Percentiles rank a stretch among this genome's conserved stretches.
Evolutionary conservation across 2,113 vertebrate genomes (phyloP).

Genomic region (Thunnus maccoyii): DNA sequence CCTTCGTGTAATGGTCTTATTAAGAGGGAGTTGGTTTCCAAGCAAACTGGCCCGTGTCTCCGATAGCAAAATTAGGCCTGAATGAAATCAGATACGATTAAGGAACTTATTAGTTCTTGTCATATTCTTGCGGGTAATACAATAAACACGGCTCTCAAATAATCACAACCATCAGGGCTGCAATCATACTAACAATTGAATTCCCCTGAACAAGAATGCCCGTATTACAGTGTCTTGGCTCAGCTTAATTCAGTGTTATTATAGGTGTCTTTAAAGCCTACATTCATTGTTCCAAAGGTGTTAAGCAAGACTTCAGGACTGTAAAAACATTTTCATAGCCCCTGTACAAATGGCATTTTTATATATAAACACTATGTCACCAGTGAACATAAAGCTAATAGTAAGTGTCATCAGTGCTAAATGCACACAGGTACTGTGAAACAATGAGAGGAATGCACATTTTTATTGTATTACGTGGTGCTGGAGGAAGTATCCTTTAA

Average conservation of each 20-base stretch:
- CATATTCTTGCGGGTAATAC: conserved; percentile 76
- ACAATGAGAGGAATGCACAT: background rate
- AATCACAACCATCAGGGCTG: conserved; percentile 78
- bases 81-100: conserved; percentile 79
- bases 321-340: conserved; percentile 60
- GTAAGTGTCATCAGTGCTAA: background rate
- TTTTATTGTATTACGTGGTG: background rate
- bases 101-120: conserved; percentile 81
- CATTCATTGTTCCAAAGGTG: conserved; percentile 51
- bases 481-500: background rate
- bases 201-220: conserved; percentile 37
- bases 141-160: conserved; percentile 75
- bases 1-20: conserved; percentile 84
- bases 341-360: conserved; percentile 15
- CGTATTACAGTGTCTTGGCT: conserved; percentile 31
- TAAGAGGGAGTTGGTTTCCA: conserved; percentile 78
- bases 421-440: background rate
- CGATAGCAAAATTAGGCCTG: conserved; percentile 63
- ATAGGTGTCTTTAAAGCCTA: conserved; percentile 45
- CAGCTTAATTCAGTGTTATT: conserved; percentile 46
- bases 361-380: conserved; percentile 47
- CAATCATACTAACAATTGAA: conserved; percentile 65
- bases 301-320: conserved; percentile 38
- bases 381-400: background rate
- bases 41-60: conserved; percentile 67